Base-by-base conservation (phyloP, 1,140 invertebrate genomes). In the Conopomorpha cramerella region DNA sequence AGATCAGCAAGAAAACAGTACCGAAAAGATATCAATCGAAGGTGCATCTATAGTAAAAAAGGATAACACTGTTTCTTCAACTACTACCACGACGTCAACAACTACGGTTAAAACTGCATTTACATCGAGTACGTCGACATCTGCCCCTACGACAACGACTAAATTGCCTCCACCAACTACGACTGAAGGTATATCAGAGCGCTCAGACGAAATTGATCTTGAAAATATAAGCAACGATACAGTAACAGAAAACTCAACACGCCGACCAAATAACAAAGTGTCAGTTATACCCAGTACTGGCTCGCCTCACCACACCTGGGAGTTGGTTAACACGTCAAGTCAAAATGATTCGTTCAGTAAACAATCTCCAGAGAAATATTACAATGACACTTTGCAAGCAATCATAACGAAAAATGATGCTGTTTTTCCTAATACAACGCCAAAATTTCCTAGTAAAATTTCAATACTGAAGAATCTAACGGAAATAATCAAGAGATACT, bases 321-420 rank as follows among this genome's bases (percentile, higher is more conserved):
- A 72, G 55, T 60, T 67, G 35, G 63, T 73, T 10, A 79, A 79
- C 47, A 78, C 65, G 37, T 79, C 58, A 18, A 70, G 52, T 38
- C 59, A 66, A 36, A 63, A 68, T 45, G 54, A 63, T 16, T 64
- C 60, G 13, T 47, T 46, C 27, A 60, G 42, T 45, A 77, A 70
- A 60, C 47, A 46, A 33, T 65, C 55, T 8, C 65, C 70, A 16
- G 72, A 64, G 47, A 78, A 73, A 53, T 67, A 65, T 50, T 78
- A 72, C 19, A 77, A 80, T 40, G 73, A 80, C 39, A 80, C 78
- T 16, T 51, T 80, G 39, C 76, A 78, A 53, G 76, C 76, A 3
- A 72, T 79, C 12, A 76, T 79, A 26, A 77, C 68, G 3, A 76
- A 63, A 58, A 77, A 80, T 55, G 71, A 76, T 39, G 74, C 57